phyloP scores from a whole-genome alignment of 2,888 invertebrate genomes.

The Trachelus iudaicus region DNA sequence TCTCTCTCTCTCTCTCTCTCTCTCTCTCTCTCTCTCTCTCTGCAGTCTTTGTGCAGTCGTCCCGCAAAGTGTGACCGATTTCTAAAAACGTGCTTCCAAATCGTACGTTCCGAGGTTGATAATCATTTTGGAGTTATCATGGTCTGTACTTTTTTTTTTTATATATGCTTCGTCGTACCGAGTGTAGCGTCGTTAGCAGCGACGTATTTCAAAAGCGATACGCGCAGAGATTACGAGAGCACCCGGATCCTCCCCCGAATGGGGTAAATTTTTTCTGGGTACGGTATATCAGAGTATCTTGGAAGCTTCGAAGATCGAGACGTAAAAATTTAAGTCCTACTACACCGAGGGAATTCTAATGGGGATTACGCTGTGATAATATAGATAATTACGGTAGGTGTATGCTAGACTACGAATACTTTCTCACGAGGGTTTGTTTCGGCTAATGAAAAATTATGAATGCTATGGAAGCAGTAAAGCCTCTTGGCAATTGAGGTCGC shows the following conservation, averaged over 20 bases:
- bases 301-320: background rate
- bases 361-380: background rate
- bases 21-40: too few species aligned
- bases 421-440: background rate
- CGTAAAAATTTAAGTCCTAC: background rate
- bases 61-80: background rate
- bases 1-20: background rate
- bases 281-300: background rate
- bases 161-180: background rate
- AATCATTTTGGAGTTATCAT: background rate
- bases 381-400: background rate
- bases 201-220: background rate
- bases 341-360: background rate
- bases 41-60: background rate
- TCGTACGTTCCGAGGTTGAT: background rate
- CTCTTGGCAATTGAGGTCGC: background rate
- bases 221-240: background rate
- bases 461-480: background rate
- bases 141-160: background rate
- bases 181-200: background rate
- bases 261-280: background rate
- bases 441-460: background rate
- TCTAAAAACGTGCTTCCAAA: background rate
- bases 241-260: background rate
- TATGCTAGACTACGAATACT: background rate